Conservation (phyloP, 2,113 vertebrate genomes). For the Thalassoma bifasciatum region DNA sequence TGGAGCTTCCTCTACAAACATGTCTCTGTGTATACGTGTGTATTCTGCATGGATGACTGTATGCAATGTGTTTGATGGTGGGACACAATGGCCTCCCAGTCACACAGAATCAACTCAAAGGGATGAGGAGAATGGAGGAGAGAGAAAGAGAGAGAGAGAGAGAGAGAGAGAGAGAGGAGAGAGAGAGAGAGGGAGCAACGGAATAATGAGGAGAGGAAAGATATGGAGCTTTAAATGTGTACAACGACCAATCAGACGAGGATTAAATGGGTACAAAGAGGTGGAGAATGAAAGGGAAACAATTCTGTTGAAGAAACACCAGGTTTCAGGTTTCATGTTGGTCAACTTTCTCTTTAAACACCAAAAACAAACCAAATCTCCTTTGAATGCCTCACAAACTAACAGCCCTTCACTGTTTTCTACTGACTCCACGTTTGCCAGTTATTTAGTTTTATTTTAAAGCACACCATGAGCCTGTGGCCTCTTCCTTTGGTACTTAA, state of each 20-base stretch:
- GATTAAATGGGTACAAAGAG: not conserved
- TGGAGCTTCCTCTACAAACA: slow-evolving; percentile 38
- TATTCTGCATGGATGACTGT: slow-evolving; percentile 74
- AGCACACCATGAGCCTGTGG: not conserved
- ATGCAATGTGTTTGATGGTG: slow-evolving; percentile 67
- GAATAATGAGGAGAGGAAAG: slow-evolving; percentile 41
- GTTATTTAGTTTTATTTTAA: not conserved
- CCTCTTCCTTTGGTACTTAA: not conserved
- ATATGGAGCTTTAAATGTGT: not conserved
- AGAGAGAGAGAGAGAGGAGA: slow-evolving; percentile 25
- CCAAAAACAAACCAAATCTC: not conserved
- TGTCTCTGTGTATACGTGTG: slow-evolving; percentile 56
- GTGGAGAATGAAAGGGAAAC: no score
- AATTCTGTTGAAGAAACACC: not conserved
- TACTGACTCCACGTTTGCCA: not conserved
- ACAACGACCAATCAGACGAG: not conserved
- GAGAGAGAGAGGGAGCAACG: slow-evolving; percentile 6
- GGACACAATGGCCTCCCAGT: slow-evolving; percentile 68
- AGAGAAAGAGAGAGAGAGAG: slow-evolving; percentile 14
- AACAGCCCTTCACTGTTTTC: not conserved
- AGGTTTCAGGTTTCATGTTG: not conserved
- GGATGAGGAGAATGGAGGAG: slow-evolving; percentile 62
- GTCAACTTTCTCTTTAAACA: not conserved
- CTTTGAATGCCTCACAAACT: not conserved
- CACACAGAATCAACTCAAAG: slow-evolving; percentile 65